Conservation (phyloP, 1,140 invertebrate species). For the Globodera rostochiensis region DNA sequence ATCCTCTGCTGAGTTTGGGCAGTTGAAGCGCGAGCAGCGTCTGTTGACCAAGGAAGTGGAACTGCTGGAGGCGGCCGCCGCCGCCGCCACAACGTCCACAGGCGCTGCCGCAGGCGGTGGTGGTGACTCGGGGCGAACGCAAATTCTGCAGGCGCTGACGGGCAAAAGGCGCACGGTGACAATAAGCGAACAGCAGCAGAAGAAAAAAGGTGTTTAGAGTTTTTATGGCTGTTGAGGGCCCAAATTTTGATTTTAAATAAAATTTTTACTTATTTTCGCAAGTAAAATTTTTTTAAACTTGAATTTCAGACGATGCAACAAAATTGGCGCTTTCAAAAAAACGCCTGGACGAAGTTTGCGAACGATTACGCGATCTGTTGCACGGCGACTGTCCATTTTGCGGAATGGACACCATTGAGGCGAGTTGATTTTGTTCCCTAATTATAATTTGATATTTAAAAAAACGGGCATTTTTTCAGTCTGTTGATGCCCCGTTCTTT, state of each 20-base stretch:
- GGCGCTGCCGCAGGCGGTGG: not conserved
- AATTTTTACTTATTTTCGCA: not conserved
- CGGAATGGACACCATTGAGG: slow-evolving; percentile 83
- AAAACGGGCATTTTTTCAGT: not conserved
- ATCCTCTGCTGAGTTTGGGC: not conserved
- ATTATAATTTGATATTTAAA: slow-evolving; percentile 22
- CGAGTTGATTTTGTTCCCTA: slow-evolving; percentile 34
- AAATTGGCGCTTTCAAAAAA: slow-evolving; percentile 11
- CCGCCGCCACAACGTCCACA: not conserved
- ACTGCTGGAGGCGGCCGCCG: not conserved
- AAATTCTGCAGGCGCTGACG: not conserved
- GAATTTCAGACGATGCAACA: slow-evolving; percentile 8
- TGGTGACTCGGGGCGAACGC: not conserved
- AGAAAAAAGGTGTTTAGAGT: slow-evolving; percentile 3
- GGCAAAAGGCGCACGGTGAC: not conserved
- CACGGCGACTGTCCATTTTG: slow-evolving; percentile 90
- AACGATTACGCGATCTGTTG: slow-evolving; percentile 71
- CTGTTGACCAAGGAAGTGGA: slow-evolving; percentile 25
- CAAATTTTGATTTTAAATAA: not conserved
- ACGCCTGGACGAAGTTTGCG: not conserved
- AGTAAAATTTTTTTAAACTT: slow-evolving; percentile 14
- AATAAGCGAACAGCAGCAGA: not conserved
- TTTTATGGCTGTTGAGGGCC: not conserved
- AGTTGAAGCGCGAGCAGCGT: slow-evolving; percentile 15
- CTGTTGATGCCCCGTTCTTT: not conserved